A percentile compares a stretch with the other conserved stretches of the same genome.
Evolutionary conservation across 2,113 vertebrate genomes (phyloP).

Genomic region (Trochalopteron elliotii): DNA sequence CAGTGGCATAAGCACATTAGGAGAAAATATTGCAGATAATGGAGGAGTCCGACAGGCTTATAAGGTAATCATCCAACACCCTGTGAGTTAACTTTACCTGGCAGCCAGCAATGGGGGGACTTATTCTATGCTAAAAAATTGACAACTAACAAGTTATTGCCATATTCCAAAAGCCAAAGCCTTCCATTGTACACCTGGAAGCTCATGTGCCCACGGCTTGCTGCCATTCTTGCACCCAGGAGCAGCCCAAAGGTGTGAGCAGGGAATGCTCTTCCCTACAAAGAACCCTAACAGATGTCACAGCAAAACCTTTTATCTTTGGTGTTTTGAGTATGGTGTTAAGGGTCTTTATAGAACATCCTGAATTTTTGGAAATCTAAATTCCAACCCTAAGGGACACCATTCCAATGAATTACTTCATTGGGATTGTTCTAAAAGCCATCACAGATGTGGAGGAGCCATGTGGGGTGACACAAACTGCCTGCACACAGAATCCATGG

Average conservation of each 20-base stretch:
- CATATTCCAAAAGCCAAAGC: not conserved
- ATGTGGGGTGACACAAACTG: not conserved
- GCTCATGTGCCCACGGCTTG: not conserved
- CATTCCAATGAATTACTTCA: not conserved
- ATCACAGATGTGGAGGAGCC: rapidly evolving
- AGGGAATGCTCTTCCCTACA: not conserved
- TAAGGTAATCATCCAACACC: slow-evolving; percentile 76
- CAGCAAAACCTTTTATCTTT: not conserved
- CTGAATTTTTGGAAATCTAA: not conserved
- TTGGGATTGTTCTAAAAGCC: not conserved
- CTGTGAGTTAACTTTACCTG: not conserved
- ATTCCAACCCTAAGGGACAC: not conserved
- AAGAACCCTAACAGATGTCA: not conserved
- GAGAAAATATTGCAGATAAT: slow-evolving; percentile 97
- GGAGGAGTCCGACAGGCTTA: slow-evolving; percentile 95
- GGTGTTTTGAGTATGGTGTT: not conserved
- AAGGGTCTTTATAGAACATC: not conserved
- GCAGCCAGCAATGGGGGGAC: not conserved
- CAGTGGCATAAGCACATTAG: slow-evolving; percentile 93
- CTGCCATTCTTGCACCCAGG: not conserved
- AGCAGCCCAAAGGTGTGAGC: not conserved
- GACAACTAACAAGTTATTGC: not conserved
- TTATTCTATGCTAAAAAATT: not conserved
- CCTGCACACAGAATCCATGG: not conserved
- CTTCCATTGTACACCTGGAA: not conserved